Conservation (phyloP, 2,113 vertebrate genomes). For the Erpornis zantholeuca region DNA sequence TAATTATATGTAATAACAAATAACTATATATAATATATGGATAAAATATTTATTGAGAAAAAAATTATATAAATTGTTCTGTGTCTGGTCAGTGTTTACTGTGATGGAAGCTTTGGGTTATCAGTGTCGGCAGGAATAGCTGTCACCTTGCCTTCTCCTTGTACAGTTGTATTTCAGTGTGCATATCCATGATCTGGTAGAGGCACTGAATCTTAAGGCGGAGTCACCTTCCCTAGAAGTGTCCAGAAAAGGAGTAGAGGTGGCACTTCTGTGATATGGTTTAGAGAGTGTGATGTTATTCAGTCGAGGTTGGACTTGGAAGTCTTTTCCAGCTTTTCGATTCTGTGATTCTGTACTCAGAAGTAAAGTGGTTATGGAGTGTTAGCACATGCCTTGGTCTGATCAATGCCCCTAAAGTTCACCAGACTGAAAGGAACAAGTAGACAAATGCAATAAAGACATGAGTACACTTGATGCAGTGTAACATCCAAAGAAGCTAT, state of each 20-base stretch:
- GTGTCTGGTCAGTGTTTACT: not conserved
- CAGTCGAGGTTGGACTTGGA: not conserved
- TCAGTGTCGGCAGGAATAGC: no score
- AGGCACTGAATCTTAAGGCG: not conserved
- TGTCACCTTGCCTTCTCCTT: not conserved
- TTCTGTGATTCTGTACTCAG: not conserved
- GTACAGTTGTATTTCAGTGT: not conserved
- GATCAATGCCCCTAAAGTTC: not conserved
- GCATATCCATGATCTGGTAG: accelerated
- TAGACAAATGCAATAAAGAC: not conserved
- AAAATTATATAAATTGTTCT: not conserved
- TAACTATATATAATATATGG: not conserved
- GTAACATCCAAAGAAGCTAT: not conserved
- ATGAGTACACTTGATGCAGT: accelerated
- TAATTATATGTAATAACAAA: not conserved
- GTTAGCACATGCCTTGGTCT: not conserved
- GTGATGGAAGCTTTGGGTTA: not conserved
- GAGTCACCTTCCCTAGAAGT: not conserved
- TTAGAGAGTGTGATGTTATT: not conserved
- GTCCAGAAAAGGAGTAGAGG: not conserved
- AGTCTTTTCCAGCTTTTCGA: not conserved
- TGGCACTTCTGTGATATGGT: not conserved
- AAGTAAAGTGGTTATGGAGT: not conserved
- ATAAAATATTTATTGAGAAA: not conserved
- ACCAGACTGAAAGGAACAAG: not conserved